Evolutionary conservation across 2,113 vertebrate species (phyloP).

Genomic region (Plectropomus leopardus): DNA sequence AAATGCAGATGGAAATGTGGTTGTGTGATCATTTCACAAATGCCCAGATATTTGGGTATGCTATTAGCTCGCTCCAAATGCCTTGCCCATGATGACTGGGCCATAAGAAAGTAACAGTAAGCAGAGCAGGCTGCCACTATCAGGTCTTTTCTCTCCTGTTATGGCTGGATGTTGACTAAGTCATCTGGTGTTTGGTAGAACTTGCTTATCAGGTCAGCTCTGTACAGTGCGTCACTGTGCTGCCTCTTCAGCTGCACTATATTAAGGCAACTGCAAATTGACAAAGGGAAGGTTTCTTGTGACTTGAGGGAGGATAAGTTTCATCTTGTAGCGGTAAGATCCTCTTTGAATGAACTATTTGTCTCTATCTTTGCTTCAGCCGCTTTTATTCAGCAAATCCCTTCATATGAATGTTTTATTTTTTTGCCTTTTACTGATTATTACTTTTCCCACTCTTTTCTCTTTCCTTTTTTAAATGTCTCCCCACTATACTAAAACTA

Average conservation of each 20-base stretch:
- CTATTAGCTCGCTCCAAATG: conserved; percentile 56
- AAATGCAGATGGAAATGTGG: conserved; percentile 69
- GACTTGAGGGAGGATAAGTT: conserved; percentile 38
- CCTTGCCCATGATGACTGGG: conserved; percentile 66
- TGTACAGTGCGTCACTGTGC: conserved; percentile 32
- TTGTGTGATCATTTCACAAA: conserved; percentile 59
- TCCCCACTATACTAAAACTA: too few relatives aligned
- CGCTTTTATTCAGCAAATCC: too few relatives aligned
- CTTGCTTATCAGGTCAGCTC: conserved; percentile 61
- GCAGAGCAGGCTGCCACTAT: conserved; percentile 40
- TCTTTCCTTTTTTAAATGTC: too few relatives aligned
- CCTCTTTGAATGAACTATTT: conserved; percentile 6
- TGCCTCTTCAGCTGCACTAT: conserved; percentile 23
- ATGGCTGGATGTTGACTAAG: conserved; percentile 55
- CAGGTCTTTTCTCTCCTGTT: conserved; percentile 59
- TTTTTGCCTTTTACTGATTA: conserved; percentile 3
- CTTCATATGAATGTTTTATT: background rate
- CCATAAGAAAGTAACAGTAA: conserved; percentile 49
- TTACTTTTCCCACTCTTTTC: too few relatives aligned
- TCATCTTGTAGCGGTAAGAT: conserved; percentile 62
- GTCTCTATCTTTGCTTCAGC: conserved; percentile 1
- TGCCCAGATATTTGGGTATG: conserved; percentile 50
- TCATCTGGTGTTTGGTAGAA: conserved; percentile 54
- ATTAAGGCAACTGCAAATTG: conserved; percentile 48
- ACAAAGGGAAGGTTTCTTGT: conserved; percentile 43